Evolutionary conservation across 2,113 vertebrate species (phyloP).

Genomic region (Muntiacus muntjak): DNA sequence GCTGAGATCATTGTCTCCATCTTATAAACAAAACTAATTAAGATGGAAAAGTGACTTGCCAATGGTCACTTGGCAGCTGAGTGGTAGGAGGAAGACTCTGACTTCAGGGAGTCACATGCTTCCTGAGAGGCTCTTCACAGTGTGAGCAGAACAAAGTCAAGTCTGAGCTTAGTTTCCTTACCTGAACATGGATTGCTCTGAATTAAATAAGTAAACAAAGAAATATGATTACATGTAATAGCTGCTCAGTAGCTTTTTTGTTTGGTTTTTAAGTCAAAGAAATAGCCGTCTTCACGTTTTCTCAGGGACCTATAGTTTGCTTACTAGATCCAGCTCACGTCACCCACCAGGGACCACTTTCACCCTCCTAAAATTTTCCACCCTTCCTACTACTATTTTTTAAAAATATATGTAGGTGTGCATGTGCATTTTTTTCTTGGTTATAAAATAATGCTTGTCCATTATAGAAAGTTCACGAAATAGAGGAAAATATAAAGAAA

Average conservation of each 20-base stretch:
- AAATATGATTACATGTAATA: neutral
- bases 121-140: neutral
- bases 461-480: neutral
- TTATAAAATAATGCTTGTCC: neutral
- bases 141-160: neutral
- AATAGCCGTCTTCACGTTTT: neutral
- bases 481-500: neutral
- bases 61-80: neutral
- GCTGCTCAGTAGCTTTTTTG: neutral
- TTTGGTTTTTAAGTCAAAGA: neutral
- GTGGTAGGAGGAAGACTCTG: neutral
- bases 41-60: neutral
- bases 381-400: neutral
- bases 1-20: neutral
- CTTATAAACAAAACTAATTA: neutral
- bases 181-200: neutral
- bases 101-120: accelerated
- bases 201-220: neutral
- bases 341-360: neutral
- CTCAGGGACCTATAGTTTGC: neutral
- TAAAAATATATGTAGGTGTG: neutral
- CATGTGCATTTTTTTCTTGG: neutral
- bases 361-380: neutral
- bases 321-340: neutral
- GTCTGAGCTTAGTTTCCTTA: neutral